Percentiles rank a stretch among this genome's conserved stretches.
Conservation (phyloP, 2,888 invertebrate genomes). For the Drosophila stalkeri region DNA sequence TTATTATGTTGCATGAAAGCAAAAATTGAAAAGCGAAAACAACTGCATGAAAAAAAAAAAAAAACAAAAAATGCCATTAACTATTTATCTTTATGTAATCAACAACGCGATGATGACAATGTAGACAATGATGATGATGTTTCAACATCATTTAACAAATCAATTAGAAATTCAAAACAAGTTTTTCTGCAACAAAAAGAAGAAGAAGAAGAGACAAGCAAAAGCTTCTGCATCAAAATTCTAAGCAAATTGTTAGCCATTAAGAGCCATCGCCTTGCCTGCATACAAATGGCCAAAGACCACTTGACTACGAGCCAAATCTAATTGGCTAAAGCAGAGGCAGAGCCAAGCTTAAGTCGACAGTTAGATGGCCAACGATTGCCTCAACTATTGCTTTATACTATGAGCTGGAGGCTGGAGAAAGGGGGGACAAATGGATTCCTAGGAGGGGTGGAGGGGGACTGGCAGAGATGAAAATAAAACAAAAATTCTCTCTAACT, state of each 20-base stretch:
- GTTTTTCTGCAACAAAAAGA: conserved; percentile 36
- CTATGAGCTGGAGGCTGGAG: neutral
- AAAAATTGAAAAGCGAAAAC: conserved; percentile 64
- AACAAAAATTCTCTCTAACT: conserved; percentile 27
- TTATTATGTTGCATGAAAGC: conserved; percentile 46
- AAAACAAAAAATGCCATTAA: neutral
- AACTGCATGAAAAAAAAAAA: neutral
- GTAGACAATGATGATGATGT: neutral
- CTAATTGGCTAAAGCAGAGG: conserved; percentile 30
- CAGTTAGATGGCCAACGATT: conserved; percentile 1
- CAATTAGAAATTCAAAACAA: conserved; percentile 61
- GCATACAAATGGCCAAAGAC: conserved; percentile 49
- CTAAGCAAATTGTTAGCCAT: conserved; percentile 55
- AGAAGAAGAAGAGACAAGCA: neutral
- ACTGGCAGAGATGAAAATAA: neutral
- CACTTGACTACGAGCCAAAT: conserved; percentile 34
- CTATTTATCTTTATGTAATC: conserved; percentile 50
- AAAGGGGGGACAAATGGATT: neutral
- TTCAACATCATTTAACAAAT: conserved; percentile 39
- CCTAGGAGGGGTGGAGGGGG: neutral
- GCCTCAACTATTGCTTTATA: conserved; percentile 5
- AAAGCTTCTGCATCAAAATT: conserved; percentile 28
- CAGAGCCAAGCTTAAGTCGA: neutral
- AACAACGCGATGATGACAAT: neutral
- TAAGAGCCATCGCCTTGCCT: conserved; percentile 29